These are phyloP conservation scores for Ursus arctos DNA, from an alignment of 2,113 vertebrate species.

Conservation along the genomic window DNA sequence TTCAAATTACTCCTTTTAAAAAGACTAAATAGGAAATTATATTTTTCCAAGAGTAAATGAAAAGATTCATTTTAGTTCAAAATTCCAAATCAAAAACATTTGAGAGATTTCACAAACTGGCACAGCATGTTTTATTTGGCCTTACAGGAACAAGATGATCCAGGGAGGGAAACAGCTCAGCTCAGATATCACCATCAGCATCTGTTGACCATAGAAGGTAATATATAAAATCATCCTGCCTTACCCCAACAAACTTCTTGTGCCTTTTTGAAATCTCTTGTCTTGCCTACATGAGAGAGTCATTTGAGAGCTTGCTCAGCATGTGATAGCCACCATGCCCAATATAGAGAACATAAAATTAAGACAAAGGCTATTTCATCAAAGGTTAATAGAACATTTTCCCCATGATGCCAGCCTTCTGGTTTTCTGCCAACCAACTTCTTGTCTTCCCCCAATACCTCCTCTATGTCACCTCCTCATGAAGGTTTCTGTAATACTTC, in stretches of 20 bases:
- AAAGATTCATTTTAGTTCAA: conserved; percentile 31
- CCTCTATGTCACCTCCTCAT: neutral
- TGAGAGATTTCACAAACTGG: neutral
- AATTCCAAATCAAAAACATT: conserved; percentile 39
- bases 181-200: neutral
- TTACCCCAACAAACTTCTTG: neutral
- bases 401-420: neutral
- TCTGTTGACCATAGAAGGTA: neutral
- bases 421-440: neutral
- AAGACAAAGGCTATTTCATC: neutral
- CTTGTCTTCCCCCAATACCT: neutral
- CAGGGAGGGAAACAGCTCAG: neutral
- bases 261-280: neutral
- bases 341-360: neutral
- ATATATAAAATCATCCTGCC: neutral
- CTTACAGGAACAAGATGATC: neutral
- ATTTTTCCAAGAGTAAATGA: conserved; percentile 47
- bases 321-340: neutral
- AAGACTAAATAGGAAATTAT: conserved; percentile 38
- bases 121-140: neutral
- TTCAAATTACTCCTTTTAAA: conserved; percentile 54
- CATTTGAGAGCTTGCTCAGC: neutral
- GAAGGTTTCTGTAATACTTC: neutral
- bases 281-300: neutral
- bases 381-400: neutral